Evolutionary conservation across 2,797 vertebrate species (phyloP), one percentile per base, ranked within the genome.

Genomic region (Balearica regulorum): DNA sequence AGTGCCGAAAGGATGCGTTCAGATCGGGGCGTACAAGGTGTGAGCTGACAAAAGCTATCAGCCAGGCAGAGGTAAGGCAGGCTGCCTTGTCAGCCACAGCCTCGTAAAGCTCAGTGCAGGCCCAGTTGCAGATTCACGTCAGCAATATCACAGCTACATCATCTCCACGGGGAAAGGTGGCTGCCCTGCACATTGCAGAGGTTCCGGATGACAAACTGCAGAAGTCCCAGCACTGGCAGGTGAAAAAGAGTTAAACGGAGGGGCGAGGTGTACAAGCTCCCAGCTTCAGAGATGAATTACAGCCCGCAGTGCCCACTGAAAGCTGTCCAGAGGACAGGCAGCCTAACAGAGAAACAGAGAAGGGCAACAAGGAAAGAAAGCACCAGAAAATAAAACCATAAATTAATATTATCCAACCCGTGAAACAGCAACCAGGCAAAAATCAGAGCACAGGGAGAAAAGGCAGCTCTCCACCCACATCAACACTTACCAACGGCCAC

Each of bases 91-190:
- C 78, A 89, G 71, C 62, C 41, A 39, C 0, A 0, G 75, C 65
- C 62, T 48, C 2, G 2, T 9, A 18, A 58, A 84, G 87, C 77
- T 84, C 82, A 69, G 89, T 6, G 53, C 83, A 48, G 39, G 72
- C 17, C 39, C 69, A 19, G 73, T 1, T 3, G 5, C 15, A 29
- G 49, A 5, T 18, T 25, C 41, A 22, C 1, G 0, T 16, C 1
- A 2, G 44, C 58, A 80, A 1, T 41, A 29, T 29, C 68, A 22
- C 5, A 54, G 75, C 76, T 49, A 6, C 51, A n/a, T 51, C 77
- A 39, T 19, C 65, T 76, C 69, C 66, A 10, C 0, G 1, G 54
- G 37, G 51, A 26, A 75, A 65, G 60, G 71, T 6, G 3, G 31
- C 64, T 65, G 78, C 81, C 48, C 87, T 68, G 57, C 70, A 35